Conservation (phyloP, 2,113 vertebrate genomes). For the Diadophis punctatus region DNA sequence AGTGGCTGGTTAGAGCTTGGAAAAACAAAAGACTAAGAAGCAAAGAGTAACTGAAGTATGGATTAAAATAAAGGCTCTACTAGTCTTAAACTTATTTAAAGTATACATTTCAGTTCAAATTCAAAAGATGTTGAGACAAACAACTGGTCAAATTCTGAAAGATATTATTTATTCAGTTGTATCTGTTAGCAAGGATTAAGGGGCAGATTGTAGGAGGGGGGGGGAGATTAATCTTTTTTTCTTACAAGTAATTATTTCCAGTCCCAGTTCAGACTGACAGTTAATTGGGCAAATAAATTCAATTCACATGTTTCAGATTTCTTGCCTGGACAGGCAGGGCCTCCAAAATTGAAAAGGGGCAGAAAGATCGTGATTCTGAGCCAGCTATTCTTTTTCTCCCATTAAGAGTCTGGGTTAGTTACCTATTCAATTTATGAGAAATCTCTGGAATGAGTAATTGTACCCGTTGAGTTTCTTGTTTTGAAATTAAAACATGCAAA, state of each 20-base stretch:
- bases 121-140: background rate
- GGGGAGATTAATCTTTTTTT: background rate
- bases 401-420: background rate
- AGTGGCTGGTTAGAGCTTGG: background rate
- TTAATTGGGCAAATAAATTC: background rate
- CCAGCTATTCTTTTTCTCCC: background rate
- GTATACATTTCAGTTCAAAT: background rate
- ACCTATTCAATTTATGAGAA: background rate
- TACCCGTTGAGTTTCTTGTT: background rate
- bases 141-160: background rate
- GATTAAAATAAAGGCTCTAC: background rate
- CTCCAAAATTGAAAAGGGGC: background rate
- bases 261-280: background rate
- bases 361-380: background rate
- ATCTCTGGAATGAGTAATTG: background rate
- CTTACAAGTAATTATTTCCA: background rate
- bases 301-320: background rate
- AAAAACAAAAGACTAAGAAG: background rate
- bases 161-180: background rate
- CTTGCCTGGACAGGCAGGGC: background rate
- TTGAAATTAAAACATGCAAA: background rate
- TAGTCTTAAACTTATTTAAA: background rate
- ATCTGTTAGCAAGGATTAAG: background rate
- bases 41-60: background rate
- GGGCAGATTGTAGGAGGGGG: background rate